Evolutionary conservation across 2,888 invertebrate species (phyloP).

Genomic region (Bombylius major): DNA sequence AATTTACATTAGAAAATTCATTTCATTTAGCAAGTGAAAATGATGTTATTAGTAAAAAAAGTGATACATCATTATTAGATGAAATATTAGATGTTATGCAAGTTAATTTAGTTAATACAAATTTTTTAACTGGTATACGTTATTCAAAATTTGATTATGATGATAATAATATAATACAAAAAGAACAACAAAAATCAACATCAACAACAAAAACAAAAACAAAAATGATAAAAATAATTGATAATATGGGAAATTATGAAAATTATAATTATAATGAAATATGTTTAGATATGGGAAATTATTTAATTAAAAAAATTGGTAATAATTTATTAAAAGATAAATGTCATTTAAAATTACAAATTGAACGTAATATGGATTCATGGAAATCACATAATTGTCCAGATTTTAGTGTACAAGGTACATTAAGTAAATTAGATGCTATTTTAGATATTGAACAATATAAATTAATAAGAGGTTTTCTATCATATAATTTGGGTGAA

Average conservation of each 20-base stretch:
- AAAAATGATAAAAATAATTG: neutral
- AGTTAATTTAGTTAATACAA: constrained; percentile 54
- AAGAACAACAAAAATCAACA: too few species aligned
- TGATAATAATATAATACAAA: neutral
- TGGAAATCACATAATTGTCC: constrained; percentile 46
- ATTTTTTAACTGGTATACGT: constrained; percentile 48
- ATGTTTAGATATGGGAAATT: constrained; percentile 28
- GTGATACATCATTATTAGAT: constrained; percentile 17
- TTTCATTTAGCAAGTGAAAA: constrained; percentile 51
- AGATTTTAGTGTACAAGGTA: constrained; percentile 74
- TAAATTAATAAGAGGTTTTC: constrained; percentile 71
- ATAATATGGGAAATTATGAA: constrained; percentile 4
- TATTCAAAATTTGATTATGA: constrained; percentile 12
- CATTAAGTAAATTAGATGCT: constrained; percentile 71
- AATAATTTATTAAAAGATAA: constrained; percentile 68
- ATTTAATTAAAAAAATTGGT: constrained; percentile 36
- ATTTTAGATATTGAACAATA: constrained; percentile 76
- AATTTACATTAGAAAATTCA: constrained; percentile 61
- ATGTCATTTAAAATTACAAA: constrained; percentile 63
- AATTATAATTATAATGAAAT: constrained; percentile 9
- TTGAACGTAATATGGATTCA: constrained; percentile 69
- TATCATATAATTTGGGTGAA: constrained; percentile 84
- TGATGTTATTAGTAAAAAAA: constrained; percentile 24
- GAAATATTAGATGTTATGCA: constrained; percentile 49
- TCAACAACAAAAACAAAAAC: neutral